Base-by-base conservation (phyloP, 1,140 invertebrate species). In the Calephelis nemesis region DNA sequence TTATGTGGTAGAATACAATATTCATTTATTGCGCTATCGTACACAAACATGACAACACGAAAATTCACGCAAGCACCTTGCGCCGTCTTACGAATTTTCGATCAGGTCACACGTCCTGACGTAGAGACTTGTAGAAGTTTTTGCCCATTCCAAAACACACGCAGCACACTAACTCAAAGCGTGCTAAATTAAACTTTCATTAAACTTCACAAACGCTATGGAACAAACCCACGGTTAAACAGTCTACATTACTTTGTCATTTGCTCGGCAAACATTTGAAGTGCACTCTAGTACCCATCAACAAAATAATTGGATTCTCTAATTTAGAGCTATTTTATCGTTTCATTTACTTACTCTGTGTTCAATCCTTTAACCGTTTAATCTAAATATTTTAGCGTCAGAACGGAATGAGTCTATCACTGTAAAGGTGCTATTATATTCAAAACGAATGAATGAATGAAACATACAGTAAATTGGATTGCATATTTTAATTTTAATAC, bases 271-370 rank as follows among this genome's bases (percentile, higher is more conserved):
- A 68, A 72, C 67, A 62, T 64, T 68, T 62, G 54, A 62, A 68
- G 67, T 72, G 67, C 70, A 68, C 70, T 72, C 65, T 49, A 54
- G 62, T 50, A 52, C 47, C 63, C 67, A 68, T 72, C 67, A 72
- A 68, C 54, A 68, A 72, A 72, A 72, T 72, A 72, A 68, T 72
- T 72, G 70, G 70, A 68, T 72, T 72, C 49, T 68, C 62, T 40
- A 54, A 72, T 72, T 68, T 63, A 60, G 30, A 60, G 54, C 54
- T 60, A 60, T 60, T 60, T 60, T 60, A 60, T 60, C 54, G 54
- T n/a, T 60, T 60, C 54, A 60, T 60, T 60, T 60, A 60, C 54
- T 60, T 60, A 60, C 54, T 60, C 39, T 60, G 54, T 58, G 54
- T 58, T 58, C 54, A 58, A 58, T 58, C 54, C 54, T 58, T 40